Evolutionary conservation across 1,140 invertebrate species (phyloP).

Genomic region (Cryptotermes secundus): DNA sequence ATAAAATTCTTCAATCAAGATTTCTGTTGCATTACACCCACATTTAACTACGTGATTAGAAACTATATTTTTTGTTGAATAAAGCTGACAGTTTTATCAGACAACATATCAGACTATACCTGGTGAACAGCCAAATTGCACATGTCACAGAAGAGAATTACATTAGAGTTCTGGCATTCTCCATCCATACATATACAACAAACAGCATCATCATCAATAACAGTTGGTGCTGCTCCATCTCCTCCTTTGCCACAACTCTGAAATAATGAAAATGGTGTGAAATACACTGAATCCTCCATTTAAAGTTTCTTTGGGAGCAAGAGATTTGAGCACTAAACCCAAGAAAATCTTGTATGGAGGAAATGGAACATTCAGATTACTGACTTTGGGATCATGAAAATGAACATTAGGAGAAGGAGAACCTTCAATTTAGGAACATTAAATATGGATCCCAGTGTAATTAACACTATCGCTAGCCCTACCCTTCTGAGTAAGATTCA

Average conservation of each 20-base stretch:
- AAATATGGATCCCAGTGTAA: no score
- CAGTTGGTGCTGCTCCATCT: constrained; percentile 43
- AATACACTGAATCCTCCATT: not conserved
- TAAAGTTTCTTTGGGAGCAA: no score
- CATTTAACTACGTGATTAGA: not conserved
- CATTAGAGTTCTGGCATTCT: constrained; percentile 96
- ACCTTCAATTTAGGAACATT: no score
- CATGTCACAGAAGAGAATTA: constrained; percentile 98
- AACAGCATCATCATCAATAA: constrained; percentile 96
- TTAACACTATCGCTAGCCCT: no score
- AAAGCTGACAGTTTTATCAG: not conserved
- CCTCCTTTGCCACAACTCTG: constrained; percentile 54
- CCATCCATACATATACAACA: constrained; percentile 95
- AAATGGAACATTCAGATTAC: no score
- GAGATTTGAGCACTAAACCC: no score
- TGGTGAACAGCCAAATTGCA: constrained; percentile 98
- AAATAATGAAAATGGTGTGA: not conserved
- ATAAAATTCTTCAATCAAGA: no score
- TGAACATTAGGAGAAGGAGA: no score
- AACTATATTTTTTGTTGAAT: not conserved
- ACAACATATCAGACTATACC: constrained; percentile 38
- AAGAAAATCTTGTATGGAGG: no score
- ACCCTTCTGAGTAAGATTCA: no score
- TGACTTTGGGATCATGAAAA: no score
- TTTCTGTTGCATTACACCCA: not conserved